Evolutionary conservation across 92 coral and sea anemone genomes (phyloP).

Genomic region (Umimayanthus chanpuru): DNA sequence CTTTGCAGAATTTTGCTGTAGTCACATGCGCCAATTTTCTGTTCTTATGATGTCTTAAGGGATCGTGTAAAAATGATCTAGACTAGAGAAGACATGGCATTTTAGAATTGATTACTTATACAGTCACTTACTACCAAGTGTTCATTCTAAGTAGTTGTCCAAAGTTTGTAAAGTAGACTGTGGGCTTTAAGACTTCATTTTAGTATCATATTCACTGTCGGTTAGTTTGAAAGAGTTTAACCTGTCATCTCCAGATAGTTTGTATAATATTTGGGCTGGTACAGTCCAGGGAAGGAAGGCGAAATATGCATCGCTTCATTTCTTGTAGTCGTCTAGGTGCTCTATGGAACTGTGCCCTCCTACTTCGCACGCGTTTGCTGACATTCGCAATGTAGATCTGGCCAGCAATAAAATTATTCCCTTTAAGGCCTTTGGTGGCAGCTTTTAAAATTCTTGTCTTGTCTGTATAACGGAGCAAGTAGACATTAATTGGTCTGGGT

Average conservation of each 20-base stretch:
- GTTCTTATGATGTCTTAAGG: no score
- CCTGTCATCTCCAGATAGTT: constrained; percentile 9
- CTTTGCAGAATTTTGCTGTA: no score
- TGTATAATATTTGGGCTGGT: constrained; percentile 38
- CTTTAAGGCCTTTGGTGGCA: constrained; percentile 15
- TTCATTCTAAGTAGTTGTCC: neutral
- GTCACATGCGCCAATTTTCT: no score
- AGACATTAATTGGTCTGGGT: constrained; percentile 42
- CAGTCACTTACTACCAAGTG: neutral
- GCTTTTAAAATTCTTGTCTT: constrained; percentile 22
- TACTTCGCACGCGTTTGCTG: constrained; percentile 13
- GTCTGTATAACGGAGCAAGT: constrained; percentile 17
- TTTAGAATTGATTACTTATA: neutral
- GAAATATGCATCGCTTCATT: constrained; percentile 20
- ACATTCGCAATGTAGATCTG: constrained; percentile 38
- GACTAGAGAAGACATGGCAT: no score
- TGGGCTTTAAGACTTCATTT: neutral
- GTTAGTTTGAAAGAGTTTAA: neutral
- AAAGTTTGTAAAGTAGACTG: no score
- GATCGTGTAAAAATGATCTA: no score
- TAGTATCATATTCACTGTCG: neutral
- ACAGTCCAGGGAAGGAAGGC: constrained; percentile 34
- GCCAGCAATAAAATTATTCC: constrained; percentile 1
- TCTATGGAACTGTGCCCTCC: constrained; percentile 32
- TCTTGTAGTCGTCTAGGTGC: neutral